These are phyloP conservation scores for Nasonovia ribisnigri DNA, from an alignment of 2,888 invertebrate genomes.

Conservation along the genomic window DNA sequence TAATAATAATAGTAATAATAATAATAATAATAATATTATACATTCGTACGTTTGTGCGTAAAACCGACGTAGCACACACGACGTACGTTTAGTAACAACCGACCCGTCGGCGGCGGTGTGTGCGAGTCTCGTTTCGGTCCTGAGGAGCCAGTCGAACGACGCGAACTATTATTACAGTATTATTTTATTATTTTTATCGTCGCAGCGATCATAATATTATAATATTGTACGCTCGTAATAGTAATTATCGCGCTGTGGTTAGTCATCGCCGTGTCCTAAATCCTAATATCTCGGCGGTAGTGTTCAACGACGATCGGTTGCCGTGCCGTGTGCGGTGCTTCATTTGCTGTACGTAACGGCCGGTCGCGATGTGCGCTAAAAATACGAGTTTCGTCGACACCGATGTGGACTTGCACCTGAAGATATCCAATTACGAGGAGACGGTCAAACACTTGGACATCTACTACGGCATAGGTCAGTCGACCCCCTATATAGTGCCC, in stretches of 20 bases:
- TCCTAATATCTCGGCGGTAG: neutral
- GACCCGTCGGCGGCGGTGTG: neutral
- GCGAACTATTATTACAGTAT: too few relatives aligned
- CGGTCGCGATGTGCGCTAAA: slow-evolving; percentile 29
- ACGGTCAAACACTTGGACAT: slow-evolving; percentile 91
- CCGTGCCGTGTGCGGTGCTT: neutral
- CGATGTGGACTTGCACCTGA: slow-evolving; percentile 81
- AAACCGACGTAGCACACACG: neutral
- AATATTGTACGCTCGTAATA: neutral
- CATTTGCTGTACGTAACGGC: neutral
- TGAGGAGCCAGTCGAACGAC: neutral
- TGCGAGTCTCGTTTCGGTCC: neutral
- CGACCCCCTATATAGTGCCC: slow-evolving; percentile 67
- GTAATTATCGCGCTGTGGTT: neutral
- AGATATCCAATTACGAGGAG: slow-evolving; percentile 89
- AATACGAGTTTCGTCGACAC: slow-evolving; percentile 70
- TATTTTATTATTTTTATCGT: neutral
- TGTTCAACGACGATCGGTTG: neutral
- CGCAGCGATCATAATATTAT: neutral
- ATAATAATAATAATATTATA: neutral
- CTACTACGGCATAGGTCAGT: slow-evolving; percentile 90
- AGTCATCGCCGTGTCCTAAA: neutral
- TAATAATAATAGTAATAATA: neutral
- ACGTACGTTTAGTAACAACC: neutral
- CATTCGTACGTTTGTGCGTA: neutral